These are phyloP conservation scores for Orchestia grillus DNA, from an alignment of 1,140 invertebrate genomes.

Conservation along the genomic window DNA sequence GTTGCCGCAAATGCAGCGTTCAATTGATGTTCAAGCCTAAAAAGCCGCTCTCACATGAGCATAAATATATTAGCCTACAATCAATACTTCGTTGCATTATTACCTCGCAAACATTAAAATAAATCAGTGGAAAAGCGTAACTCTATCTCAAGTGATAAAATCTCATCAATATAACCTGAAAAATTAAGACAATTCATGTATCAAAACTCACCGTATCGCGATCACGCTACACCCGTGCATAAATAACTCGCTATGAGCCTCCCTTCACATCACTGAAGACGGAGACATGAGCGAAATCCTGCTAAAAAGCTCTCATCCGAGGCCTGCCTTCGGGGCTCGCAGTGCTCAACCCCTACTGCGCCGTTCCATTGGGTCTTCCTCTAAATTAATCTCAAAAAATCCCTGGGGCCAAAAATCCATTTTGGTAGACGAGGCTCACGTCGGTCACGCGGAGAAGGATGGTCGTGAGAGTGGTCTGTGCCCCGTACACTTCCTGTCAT, in stretches of 20 bases:
- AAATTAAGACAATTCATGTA: no score
- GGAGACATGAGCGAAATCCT: neutral
- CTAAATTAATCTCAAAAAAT: neutral
- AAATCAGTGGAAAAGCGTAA: no score
- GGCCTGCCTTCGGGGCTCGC: neutral
- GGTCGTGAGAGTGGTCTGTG: conserved; percentile 14
- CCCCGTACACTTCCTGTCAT: conserved; percentile 33
- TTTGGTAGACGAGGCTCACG: neutral
- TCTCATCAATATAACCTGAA: no score
- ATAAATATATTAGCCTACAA: no score
- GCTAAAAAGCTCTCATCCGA: neutral
- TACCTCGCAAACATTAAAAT: no score
- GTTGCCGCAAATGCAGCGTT: no score
- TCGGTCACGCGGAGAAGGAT: neutral
- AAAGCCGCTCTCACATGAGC: no score
- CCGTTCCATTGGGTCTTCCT: neutral
- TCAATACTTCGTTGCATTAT: no score
- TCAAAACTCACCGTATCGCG: no score
- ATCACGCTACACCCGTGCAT: no score
- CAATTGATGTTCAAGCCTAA: no score
- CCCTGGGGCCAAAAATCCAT: neutral
- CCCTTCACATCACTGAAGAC: neutral
- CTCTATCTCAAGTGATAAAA: no score
- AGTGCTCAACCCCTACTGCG: neutral
- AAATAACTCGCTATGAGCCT: neutral